These are phyloP conservation scores for Eupithecia abbreviata DNA, from an alignment of 2,888 invertebrate species.

Conservation along the genomic window DNA sequence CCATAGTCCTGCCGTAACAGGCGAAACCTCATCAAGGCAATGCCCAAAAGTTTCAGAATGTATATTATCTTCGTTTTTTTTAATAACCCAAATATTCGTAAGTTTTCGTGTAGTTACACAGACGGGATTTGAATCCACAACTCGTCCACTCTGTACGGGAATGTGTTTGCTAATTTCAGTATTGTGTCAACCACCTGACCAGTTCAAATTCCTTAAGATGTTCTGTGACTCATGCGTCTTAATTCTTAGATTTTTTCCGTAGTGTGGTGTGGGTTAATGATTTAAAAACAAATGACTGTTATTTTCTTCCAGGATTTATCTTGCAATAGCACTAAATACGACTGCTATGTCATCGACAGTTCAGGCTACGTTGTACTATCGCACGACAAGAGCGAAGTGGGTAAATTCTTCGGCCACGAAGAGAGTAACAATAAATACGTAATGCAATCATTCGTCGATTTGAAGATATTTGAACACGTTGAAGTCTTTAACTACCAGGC, in stretches of 20 bases:
- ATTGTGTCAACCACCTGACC: not conserved
- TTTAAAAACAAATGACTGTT: not conserved
- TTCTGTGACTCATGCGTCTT: not conserved
- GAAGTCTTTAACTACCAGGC: conserved; percentile 94
- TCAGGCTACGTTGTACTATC: conserved; percentile 94
- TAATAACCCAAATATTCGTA: too few relatives aligned
- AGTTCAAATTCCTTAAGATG: not conserved
- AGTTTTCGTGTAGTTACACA: too few relatives aligned
- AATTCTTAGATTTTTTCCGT: not conserved
- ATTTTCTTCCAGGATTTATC: conserved; percentile 61
- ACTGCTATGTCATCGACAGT: conserved; percentile 95
- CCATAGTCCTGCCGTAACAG: not conserved
- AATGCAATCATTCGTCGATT: conserved; percentile 88
- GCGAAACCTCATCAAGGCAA: not conserved
- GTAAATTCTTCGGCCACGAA: conserved; percentile 90
- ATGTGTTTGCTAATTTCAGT: not conserved
- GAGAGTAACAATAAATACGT: conserved; percentile 85
- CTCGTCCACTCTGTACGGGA: not conserved
- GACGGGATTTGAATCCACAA: not conserved
- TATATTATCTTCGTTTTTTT: not conserved
- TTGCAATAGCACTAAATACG: conserved; percentile 83
- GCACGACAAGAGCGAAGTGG: conserved; percentile 86
- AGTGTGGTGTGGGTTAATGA: not conserved
- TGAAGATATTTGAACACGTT: conserved; percentile 88
- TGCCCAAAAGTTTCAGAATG: not conserved